Conservation (phyloP, 2,113 vertebrate species). For the Xiphophorus hellerii region DNA sequence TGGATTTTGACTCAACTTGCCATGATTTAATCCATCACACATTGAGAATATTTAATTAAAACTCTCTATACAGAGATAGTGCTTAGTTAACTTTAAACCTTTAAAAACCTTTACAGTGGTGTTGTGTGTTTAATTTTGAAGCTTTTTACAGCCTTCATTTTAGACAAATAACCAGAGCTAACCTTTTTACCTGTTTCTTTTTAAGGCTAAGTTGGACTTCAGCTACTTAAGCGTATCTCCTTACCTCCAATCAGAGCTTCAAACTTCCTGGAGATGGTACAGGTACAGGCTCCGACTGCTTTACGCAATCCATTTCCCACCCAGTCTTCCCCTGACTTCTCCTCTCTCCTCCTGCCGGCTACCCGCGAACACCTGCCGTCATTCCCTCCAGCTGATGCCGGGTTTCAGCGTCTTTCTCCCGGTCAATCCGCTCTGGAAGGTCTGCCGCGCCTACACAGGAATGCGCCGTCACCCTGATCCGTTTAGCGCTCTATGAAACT, state of each 20-base stretch:
- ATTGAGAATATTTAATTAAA: background rate
- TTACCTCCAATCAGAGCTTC: constrained; percentile 58
- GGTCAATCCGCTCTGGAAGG: constrained; percentile 32
- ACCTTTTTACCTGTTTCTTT: background rate
- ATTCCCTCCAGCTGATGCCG: background rate
- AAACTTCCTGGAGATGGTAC: constrained; percentile 28
- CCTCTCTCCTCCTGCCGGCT: constrained; percentile 18
- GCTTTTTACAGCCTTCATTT: background rate
- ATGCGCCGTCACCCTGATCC: constrained; percentile 33
- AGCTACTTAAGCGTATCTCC: background rate
- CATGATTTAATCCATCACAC: constrained; percentile 5
- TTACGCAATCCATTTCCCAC: constrained; percentile 43
- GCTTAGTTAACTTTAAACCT: background rate
- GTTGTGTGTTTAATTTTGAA: background rate
- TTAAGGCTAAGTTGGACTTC: background rate
- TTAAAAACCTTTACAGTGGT: background rate
- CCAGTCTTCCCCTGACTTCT: background rate
- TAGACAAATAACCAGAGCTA: background rate
- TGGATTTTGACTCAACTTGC: background rate
- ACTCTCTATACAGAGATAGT: background rate
- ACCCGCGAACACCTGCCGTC: constrained; percentile 10
- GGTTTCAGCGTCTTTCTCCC: background rate
- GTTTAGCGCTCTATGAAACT: constrained; percentile 14
- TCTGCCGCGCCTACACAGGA: constrained; percentile 56
- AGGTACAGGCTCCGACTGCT: constrained; percentile 21